phyloP scores from a whole-genome alignment of 2,888 invertebrate genomes.

The Drosophila meridionalis region DNA sequence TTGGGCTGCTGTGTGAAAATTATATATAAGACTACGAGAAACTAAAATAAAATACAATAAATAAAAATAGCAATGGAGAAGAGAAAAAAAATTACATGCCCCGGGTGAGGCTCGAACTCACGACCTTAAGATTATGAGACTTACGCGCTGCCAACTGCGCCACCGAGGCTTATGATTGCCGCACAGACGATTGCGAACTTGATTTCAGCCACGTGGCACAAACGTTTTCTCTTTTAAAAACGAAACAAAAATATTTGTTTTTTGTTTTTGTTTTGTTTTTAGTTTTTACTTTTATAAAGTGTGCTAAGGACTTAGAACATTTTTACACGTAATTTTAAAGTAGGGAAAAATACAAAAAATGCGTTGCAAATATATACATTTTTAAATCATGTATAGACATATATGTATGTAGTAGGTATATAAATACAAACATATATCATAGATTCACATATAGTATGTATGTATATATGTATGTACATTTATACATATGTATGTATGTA shows the following conservation, averaged over 20 bases:
- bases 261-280: not conserved
- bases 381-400: not conserved
- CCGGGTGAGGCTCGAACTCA: conserved; percentile 85
- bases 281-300: not conserved
- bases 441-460: conserved; percentile 28
- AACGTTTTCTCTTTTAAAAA: not conserved
- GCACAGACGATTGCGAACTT: conserved; percentile 32
- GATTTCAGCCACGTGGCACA: conserved; percentile 58
- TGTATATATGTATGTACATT: not conserved
- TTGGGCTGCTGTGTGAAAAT: conserved; percentile 15
- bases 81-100: conserved; percentile 71
- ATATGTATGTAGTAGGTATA: not conserved
- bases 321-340: conserved; percentile 38
- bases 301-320: conserved; percentile 30
- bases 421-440: conserved; percentile 6
- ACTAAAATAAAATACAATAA: not conserved
- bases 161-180: conserved; percentile 81
- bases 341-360: conserved; percentile 30
- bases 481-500: not conserved
- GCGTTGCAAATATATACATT: conserved; percentile 11
- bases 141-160: conserved; percentile 85
- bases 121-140: conserved; percentile 85
- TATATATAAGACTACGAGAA: not conserved
- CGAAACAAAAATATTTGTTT: not conserved
- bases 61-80: conserved; percentile 2